Evolutionary conservation across 2,888 invertebrate genomes (phyloP), one percentile per base, ranked within the genome.

Genomic region (Drosophila crucigera): DNA sequence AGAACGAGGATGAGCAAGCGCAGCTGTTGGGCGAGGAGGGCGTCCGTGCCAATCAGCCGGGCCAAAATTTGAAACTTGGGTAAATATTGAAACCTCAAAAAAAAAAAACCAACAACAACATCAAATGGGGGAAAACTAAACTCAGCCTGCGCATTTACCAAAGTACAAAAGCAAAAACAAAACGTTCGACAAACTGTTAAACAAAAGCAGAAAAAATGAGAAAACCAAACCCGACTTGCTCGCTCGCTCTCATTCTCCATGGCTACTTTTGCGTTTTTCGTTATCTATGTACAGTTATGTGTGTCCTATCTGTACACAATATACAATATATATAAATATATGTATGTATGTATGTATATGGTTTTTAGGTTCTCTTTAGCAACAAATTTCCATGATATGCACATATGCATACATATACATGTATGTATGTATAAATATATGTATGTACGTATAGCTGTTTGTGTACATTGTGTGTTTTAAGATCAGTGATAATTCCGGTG

Each of bases 61-160:
- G 98, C 95, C 98, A 98, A 95, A 97, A 98, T 94, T 96, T 98
- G 94, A 98, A 98, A 95, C 96, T 99, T 94, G 99, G 99, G 99
- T 99, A 97, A 97, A 96, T 95, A 94, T 93, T 78, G 78, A 35
- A 66, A 72, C 61, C 68, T 68, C 50, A 68, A 61, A 59, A 28
- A 75, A 28, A 59, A 64, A 71, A 63, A 58, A 64, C 31, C 31
- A 31, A 61, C 70, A 71, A 60, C 66, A 54, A 73, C 58, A 61
- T 56, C 64, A 74, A 58, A 77, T 54, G 53, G 68, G 76, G 83
- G 86, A 84, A 88, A 89, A 88, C 90, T 88, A 89, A 90, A 90
- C 88, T 88, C 90, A 78, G 73, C 63, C 62, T 68, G 74, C 72
- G 61, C 69, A 68, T 65, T 66, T 63, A 62, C 60, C 77, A 69